Evolutionary conservation across 2,113 vertebrate species (phyloP).

Genomic region (Bufo bufo): DNA sequence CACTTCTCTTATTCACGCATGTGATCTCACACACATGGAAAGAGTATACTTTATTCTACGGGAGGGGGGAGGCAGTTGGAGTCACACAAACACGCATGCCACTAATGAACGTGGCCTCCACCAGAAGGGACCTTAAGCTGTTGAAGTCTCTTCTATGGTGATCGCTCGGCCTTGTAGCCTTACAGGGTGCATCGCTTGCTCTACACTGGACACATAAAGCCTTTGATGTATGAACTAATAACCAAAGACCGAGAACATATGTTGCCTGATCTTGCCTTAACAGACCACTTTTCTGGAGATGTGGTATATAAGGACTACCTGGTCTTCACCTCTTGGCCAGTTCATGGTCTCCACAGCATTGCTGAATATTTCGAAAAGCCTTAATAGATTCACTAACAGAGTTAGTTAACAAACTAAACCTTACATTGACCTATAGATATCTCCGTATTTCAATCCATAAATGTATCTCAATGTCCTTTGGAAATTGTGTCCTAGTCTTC

Average conservation of each 20-base stretch:
- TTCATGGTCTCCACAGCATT: not conserved
- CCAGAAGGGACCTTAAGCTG: too few relatives aligned
- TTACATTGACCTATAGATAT: not conserved
- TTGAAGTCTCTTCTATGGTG: not conserved
- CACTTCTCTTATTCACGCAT: slow-evolving; percentile 45
- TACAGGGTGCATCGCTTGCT: slow-evolving; percentile 25
- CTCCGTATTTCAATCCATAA: too few relatives aligned
- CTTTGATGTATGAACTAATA: slow-evolving; percentile 19
- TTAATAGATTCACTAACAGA: not conserved
- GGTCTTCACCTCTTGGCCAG: not conserved
- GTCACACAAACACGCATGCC: not conserved
- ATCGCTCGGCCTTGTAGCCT: not conserved
- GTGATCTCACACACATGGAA: slow-evolving; percentile 47
- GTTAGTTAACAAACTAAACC: not conserved
- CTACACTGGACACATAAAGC: slow-evolving; percentile 38
- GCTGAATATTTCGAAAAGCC: not conserved
- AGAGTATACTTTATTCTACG: not conserved
- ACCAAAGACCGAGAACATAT: slow-evolving; percentile 24
- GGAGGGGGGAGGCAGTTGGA: slow-evolving; percentile 24
- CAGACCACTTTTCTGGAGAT: slow-evolving; percentile 11
- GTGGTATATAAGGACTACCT: not conserved
- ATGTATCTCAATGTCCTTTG: too few relatives aligned
- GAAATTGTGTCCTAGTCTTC: not conserved
- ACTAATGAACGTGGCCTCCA: not conserved
- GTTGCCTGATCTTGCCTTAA: slow-evolving; percentile 33